Conservation (phyloP, 2,888 invertebrate species). For the Nowickia ferox region DNA sequence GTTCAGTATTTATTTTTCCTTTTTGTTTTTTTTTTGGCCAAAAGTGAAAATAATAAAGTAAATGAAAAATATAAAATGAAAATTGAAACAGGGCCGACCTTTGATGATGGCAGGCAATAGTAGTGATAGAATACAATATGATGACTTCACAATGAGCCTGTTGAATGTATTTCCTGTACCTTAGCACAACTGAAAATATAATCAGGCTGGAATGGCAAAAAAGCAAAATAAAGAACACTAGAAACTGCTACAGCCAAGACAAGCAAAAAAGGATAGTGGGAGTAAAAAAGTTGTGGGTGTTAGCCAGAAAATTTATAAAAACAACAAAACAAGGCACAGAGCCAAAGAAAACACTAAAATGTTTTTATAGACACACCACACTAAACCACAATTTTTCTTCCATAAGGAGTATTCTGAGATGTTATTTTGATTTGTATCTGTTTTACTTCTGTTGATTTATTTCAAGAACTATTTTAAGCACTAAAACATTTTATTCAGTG, state of each 20-base stretch:
- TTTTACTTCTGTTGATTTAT: conserved; percentile 60
- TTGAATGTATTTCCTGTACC: conserved; percentile 62
- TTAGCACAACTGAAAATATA: conserved; percentile 62
- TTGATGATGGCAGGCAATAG: conserved; percentile 55
- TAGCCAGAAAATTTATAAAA: conserved; percentile 70
- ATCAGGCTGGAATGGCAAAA: conserved; percentile 56
- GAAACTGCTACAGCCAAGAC: conserved; percentile 47
- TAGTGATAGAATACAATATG: conserved; percentile 68
- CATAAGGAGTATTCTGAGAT: conserved; percentile 38
- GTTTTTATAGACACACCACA: conserved; percentile 19
- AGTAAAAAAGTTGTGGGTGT: conserved; percentile 63
- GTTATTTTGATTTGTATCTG: conserved; percentile 56
- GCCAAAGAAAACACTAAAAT: conserved; percentile 41
- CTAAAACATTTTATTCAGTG: conserved; percentile 35
- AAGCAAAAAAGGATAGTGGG: conserved; percentile 1
- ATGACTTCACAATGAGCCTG: conserved; percentile 70
- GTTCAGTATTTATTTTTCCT: conserved; percentile 36
- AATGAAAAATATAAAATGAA: conserved; percentile 42
- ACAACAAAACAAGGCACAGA: conserved; percentile 36
- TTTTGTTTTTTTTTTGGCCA: conserved; percentile 52
- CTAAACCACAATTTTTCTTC: conserved; percentile 41
- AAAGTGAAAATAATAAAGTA: conserved; percentile 49
- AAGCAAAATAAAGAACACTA: conserved; percentile 35
- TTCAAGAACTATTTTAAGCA: conserved; percentile 47
- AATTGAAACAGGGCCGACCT: conserved; percentile 62